A percentile compares a stretch with the other conserved stretches of the same genome.
phyloP scores from a whole-genome alignment of 2,113 vertebrate species.

The Nibea coibor region DNA sequence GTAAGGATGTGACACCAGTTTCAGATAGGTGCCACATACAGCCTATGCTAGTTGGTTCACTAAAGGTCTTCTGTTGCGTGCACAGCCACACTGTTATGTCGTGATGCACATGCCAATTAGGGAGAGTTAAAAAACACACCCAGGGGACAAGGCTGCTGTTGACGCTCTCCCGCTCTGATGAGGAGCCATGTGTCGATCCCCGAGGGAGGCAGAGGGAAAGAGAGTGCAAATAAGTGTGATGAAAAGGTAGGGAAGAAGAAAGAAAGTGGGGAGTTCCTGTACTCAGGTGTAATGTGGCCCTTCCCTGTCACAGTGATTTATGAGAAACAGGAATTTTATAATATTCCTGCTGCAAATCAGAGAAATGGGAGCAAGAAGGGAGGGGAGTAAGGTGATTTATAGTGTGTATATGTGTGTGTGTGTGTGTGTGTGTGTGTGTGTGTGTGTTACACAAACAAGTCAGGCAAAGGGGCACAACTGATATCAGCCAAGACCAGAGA shows the following conservation, averaged over 20 bases:
- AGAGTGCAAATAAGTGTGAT: constrained; percentile 50
- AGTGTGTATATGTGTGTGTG: constrained; percentile 35
- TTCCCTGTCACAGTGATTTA: constrained; percentile 76
- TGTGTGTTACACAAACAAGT: constrained; percentile 38
- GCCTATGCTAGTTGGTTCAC: constrained; percentile 41
- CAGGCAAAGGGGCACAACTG: constrained; percentile 1
- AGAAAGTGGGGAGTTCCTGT: constrained; percentile 52
- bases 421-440: constrained; percentile 34
- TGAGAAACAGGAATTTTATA: constrained; percentile 71
- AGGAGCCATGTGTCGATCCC: constrained; percentile 66
- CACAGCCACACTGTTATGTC: constrained; percentile 50
- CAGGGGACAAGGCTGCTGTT: constrained; percentile 67
- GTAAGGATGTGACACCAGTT: constrained; percentile 22
- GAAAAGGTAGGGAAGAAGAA: constrained; percentile 52
- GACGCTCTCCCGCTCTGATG: constrained; percentile 60
- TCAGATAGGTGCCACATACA: constrained; percentile 53
- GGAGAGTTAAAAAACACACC: constrained; percentile 74
- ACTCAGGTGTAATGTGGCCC: constrained; percentile 76
- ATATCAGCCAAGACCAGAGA: constrained; percentile 12
- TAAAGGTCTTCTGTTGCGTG: constrained; percentile 64
- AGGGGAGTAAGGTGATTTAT: constrained; percentile 14
- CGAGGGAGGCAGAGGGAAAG: constrained; percentile 35
- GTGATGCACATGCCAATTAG: constrained; percentile 77
- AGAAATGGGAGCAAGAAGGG: constrained; percentile 31
- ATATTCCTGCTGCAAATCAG: constrained; percentile 68